Percentiles rank a stretch among this genome's conserved stretches.
Evolutionary conservation across 2,113 vertebrate genomes (phyloP).

Genomic region (Illadopsis cleaveri): DNA sequence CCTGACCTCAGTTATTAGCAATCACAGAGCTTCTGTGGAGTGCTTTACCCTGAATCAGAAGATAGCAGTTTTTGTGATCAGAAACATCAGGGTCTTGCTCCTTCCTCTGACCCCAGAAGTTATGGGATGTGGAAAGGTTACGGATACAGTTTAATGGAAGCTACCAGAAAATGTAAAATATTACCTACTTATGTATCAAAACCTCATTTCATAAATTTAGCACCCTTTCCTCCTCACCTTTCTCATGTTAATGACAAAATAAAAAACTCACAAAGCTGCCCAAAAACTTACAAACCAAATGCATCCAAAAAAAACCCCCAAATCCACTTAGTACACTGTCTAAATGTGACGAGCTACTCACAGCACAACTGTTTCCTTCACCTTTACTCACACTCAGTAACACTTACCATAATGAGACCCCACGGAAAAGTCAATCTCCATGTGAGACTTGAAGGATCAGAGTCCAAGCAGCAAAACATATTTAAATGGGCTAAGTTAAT

Average conservation of each 20-base stretch:
- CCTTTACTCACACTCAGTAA: neutral
- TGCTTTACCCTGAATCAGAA: neutral
- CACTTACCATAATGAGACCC: neutral
- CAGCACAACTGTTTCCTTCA: neutral
- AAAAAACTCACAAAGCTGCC: neutral
- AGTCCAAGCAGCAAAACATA: neutral
- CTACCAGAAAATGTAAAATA: neutral
- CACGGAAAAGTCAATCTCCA: neutral
- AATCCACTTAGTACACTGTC: neutral
- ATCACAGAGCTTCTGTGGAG: neutral
- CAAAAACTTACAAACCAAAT: neutral
- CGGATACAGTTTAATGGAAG: neutral
- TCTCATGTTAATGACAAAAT: neutral
- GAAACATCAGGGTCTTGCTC: neutral
- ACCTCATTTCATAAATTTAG: neutral
- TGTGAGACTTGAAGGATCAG: neutral
- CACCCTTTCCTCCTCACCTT: neutral
- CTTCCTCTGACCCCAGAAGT: neutral
- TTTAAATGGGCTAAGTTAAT: conserved; percentile 27
- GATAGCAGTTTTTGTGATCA: neutral
- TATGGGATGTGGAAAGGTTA: neutral
- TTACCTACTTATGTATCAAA: neutral
- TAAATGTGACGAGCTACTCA: neutral
- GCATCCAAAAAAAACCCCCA: neutral
- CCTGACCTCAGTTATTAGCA: neutral